These are phyloP conservation scores for Pelosia muscerda DNA, from an alignment of 2,888 invertebrate genomes.

Conservation along the genomic window DNA sequence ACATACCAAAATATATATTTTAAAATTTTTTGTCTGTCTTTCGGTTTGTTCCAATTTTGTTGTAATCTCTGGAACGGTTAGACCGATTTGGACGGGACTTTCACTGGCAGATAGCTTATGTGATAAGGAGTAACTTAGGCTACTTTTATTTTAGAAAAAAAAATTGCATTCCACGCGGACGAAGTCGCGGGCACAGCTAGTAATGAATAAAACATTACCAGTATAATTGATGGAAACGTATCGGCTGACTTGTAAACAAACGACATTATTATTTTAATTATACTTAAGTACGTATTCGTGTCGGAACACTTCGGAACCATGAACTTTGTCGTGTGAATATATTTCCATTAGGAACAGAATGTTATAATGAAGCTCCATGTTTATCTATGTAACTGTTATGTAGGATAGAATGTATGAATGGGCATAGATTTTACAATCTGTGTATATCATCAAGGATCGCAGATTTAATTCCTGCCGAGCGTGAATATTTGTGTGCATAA, in stretches of 20 bases:
- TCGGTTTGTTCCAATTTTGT: too few species aligned
- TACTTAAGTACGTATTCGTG: constrained; percentile 45
- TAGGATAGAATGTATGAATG: not conserved
- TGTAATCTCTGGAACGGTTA: too few species aligned
- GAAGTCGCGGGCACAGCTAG: not conserved
- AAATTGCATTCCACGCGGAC: too few species aligned
- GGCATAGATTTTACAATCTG: not conserved
- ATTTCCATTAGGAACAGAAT: not conserved
- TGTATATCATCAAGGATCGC: not conserved
- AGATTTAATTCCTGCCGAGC: not conserved
- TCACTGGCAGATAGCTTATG: too few species aligned
- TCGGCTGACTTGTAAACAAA: constrained; percentile 29
- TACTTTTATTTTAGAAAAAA: too few species aligned
- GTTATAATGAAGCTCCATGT: not conserved
- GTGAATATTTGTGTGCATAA: too few species aligned
- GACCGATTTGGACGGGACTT: too few species aligned
- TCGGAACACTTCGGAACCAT: constrained; percentile 16
- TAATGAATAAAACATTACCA: not conserved
- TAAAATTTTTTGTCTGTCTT: too few species aligned
- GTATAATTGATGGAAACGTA: constrained; percentile 26
- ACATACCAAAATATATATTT: too few species aligned
- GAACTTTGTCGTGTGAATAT: not conserved
- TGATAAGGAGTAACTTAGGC: too few species aligned
- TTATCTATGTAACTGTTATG: not conserved
- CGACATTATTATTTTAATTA: constrained; percentile 44